Conservation (phyloP, 2,888 invertebrate genomes). For the Limnephilus auricula region DNA sequence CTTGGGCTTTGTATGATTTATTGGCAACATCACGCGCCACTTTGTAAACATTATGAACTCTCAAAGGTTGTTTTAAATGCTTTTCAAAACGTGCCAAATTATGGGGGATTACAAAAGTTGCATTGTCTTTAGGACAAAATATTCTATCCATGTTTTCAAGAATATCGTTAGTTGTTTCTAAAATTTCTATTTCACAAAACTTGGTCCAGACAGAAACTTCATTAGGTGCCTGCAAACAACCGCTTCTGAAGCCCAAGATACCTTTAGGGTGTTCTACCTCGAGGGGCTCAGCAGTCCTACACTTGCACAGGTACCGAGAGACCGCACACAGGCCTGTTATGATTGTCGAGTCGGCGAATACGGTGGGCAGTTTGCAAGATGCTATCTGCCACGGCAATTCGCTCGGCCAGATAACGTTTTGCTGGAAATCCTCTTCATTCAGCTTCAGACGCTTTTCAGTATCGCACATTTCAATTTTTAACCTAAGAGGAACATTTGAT, state of each 20-base stretch:
- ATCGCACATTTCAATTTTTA: conserved; percentile 67
- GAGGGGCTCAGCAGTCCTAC: conserved; percentile 71
- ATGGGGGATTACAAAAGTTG: conserved; percentile 77
- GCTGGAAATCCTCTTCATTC: conserved; percentile 70
- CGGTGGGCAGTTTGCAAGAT: conserved; percentile 81
- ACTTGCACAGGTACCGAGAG: conserved; percentile 72
- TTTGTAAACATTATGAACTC: conserved; percentile 91
- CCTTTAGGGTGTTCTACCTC: conserved; percentile 78
- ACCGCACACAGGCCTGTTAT: conserved; percentile 90
- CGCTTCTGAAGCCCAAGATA: conserved; percentile 87
- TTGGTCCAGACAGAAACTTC: conserved; percentile 94
- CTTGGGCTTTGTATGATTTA: conserved; percentile 9
- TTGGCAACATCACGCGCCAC: conserved; percentile 78
- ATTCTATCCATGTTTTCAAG: conserved; percentile 49
- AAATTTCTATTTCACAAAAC: conserved; percentile 92
- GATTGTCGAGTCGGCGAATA: conserved; percentile 79
- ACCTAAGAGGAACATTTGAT: conserved; percentile 63
- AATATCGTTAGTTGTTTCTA: conserved; percentile 74
- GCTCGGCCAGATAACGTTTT: conserved; percentile 69
- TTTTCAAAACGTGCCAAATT: conserved; percentile 88
- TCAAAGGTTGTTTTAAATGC: conserved; percentile 89
- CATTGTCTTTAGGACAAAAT: conserved; percentile 35
- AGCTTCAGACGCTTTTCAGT: conserved; percentile 66
- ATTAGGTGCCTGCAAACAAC: conserved; percentile 89
- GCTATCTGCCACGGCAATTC: conserved; percentile 75